Conservation (phyloP, 2,797 vertebrate species). For the Glyptemys insculpta region DNA sequence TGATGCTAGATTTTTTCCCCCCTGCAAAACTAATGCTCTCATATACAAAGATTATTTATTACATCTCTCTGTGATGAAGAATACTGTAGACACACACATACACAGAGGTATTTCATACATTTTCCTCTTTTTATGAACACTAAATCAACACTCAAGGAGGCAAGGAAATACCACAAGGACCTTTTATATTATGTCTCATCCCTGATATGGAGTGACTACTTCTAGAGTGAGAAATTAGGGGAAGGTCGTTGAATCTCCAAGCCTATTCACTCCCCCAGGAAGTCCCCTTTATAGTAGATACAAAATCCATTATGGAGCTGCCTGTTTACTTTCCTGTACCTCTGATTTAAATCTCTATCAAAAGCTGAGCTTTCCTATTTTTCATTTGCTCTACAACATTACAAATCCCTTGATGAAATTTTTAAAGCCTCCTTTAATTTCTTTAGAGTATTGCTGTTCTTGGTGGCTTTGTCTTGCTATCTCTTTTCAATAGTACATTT, state of each 20-base stretch:
- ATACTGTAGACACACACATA: neutral
- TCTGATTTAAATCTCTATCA: neutral
- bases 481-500: neutral
- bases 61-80: constrained; percentile 27
- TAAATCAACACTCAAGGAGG: neutral
- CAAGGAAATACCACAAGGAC: neutral
- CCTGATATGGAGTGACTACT: neutral
- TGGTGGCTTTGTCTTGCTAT: neutral
- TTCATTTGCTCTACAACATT: neutral
- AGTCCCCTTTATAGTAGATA: neutral
- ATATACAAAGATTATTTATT: constrained; percentile 16
- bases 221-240: neutral
- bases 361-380: neutral
- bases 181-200: neutral
- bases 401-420: neutral
- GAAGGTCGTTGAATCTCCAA: neutral
- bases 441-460: neutral
- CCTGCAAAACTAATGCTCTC: constrained; percentile 10
- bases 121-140: constrained; percentile 40
- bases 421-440: neutral
- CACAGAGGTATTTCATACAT: constrained; percentile 12
- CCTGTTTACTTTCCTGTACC: neutral
- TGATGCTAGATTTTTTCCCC: neutral
- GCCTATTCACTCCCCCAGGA: neutral
- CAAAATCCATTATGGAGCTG: neutral